These are phyloP conservation scores for Pristionchus exspectatus DNA, from an alignment of 2,888 invertebrate species.

Conservation along the genomic window DNA sequence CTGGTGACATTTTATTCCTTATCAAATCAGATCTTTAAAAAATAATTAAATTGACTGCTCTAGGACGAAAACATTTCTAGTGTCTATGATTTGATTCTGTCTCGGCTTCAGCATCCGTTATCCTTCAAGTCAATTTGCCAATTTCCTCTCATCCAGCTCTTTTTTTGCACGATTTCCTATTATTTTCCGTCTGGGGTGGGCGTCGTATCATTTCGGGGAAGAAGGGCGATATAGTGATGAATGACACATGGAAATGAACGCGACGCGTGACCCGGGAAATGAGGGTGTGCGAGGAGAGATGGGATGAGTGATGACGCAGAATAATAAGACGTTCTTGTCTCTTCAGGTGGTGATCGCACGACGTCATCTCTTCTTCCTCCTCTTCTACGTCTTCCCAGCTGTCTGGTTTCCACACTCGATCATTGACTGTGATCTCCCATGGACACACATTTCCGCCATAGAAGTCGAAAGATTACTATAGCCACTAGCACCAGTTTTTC, in stretches of 20 bases:
- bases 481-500: not conserved
- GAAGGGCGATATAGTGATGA: not conserved
- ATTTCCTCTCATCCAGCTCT: not conserved
- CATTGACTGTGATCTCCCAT: not conserved
- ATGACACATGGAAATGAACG: constrained; percentile 44
- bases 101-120: not conserved
- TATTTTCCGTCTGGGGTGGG: constrained; percentile 43
- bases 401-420: not conserved
- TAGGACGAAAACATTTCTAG: not conserved
- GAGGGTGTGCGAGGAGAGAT: not conserved
- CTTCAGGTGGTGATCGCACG: constrained; percentile 26
- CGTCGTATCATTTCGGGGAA: constrained; percentile 33
- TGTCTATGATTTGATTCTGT: not conserved
- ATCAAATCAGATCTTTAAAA: not conserved
- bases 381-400: not conserved
- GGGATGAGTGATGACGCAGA: not conserved
- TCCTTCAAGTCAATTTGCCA: not conserved
- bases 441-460: not conserved
- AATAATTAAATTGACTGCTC: not conserved
- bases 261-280: constrained; percentile 34
- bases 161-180: not conserved
- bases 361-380: constrained; percentile 1
- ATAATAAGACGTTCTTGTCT: not conserved
- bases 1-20: too few relatives aligned
- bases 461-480: constrained; percentile 22